phyloP scores from a whole-genome alignment of 1,140 invertebrate genomes.

The Ostrea denselamellosa region DNA sequence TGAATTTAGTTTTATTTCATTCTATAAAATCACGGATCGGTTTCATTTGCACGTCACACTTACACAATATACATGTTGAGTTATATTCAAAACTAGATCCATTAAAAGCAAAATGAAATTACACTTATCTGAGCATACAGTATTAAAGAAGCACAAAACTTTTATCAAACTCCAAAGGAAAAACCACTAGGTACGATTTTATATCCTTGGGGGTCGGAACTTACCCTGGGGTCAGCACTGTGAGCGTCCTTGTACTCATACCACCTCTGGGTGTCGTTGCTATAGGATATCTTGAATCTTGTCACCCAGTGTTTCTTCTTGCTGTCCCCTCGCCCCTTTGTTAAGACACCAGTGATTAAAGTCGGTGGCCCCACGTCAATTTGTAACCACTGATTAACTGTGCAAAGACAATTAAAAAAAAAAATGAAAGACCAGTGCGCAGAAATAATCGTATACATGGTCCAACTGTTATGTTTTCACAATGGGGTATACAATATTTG shows the following conservation, averaged over 20 bases:
- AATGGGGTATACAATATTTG: background rate
- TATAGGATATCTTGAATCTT: slow-evolving; percentile 82
- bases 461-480: background rate
- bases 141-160: slow-evolving; percentile 9
- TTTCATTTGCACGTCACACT: no score
- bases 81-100: background rate
- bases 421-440: background rate
- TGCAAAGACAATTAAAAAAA: slow-evolving; percentile 33
- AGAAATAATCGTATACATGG: background rate
- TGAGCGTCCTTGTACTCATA: slow-evolving; percentile 82
- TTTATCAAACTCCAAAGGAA: background rate
- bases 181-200: background rate
- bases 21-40: background rate
- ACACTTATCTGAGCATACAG: background rate
- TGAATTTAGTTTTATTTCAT: background rate
- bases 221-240: slow-evolving; percentile 82
- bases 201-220: background rate
- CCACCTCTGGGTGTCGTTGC: slow-evolving; percentile 82
- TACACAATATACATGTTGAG: background rate
- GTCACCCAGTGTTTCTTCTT: slow-evolving; percentile 82
- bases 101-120: background rate
- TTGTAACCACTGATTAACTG: slow-evolving; percentile 83
- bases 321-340: slow-evolving; percentile 82
- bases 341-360: slow-evolving; percentile 81
- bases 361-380: slow-evolving; percentile 82